Percentiles rank a stretch among this genome's conserved stretches.
Conservation (phyloP, 2,888 invertebrate genomes). For the Lumbricus terrestris region DNA sequence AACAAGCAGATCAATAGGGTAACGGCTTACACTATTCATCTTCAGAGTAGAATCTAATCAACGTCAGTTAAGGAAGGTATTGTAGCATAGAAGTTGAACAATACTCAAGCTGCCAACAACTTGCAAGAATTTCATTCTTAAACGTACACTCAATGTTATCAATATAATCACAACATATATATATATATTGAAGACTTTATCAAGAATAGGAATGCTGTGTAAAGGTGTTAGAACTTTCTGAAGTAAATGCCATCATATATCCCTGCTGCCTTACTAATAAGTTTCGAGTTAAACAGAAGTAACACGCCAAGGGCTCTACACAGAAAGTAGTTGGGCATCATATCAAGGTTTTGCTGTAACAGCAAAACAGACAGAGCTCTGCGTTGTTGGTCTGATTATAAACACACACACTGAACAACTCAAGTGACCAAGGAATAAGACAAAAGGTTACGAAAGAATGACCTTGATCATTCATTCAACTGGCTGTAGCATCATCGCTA, state of each 20-base stretch:
- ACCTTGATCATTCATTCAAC: neutral
- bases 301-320: neutral
- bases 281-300: neutral
- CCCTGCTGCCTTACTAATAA: neutral
- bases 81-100: neutral
- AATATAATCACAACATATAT: too few relatives aligned
- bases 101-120: neutral
- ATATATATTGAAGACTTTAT: too few relatives aligned
- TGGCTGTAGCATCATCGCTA: neutral
- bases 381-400: neutral
- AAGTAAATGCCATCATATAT: neutral
- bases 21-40: too few relatives aligned
- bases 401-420: neutral
- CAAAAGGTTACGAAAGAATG: neutral
- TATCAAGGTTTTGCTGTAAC: neutral
- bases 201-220: neutral
- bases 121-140: neutral
- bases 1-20: too few relatives aligned
- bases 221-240: neutral
- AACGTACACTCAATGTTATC: neutral
- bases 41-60: neutral
- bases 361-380: neutral
- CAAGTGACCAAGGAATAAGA: conserved; percentile 3
- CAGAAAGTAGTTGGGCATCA: neutral
- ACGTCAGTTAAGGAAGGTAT: neutral